Evolutionary conservation across 2,113 vertebrate species (phyloP), one percentile per base, ranked within the genome.

Genomic region (Oriolus oriolus): DNA sequence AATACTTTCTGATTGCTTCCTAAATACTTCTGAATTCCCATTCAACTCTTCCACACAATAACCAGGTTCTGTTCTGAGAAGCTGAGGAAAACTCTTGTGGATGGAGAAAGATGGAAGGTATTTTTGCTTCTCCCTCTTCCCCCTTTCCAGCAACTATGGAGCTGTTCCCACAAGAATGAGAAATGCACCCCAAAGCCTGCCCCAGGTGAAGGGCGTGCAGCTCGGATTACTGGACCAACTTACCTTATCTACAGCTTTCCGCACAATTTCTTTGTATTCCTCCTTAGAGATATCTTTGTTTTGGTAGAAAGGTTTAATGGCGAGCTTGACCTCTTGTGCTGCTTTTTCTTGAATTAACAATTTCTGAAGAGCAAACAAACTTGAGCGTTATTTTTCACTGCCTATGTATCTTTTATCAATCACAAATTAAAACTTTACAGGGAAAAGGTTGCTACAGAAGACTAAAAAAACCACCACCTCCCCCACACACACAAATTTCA

Each of bases 261-360:
- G 98, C 63, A 99, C 99, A 20, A 99, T 99, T 96, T 99, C 99
- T 95, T 99, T 99, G 93, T 99, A 99, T 79, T 99, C 99, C 52
- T 99, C 99, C 98, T 99, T 99, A 27, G 98, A 99, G 98, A 99
- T 99, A 87, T 99, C 99, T 97, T 99, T 99, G 96, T 99, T 99
- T 98, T 99, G 99, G 97, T 99, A 99, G 97, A 98, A 99, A 75
- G 99, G 99, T 96, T 99, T 99, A 90, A 99, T 99, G 27, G 99
- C 99, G 3, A 98, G 97, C 95, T 99, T 99, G 86, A 99, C 99
- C 92, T 99, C 99, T 61, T 99, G 98, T n/a, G 99, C 96, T 13
- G 99, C 99, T 97, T 97, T 99, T 90, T 99, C 99, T 92, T 99
- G 99, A 95, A 99, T 99, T 96, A 99, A 98, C 65, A 99, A 90